Evolutionary conservation across 2,113 vertebrate genomes (phyloP).

Genomic region (Oreochromis aureus): DNA sequence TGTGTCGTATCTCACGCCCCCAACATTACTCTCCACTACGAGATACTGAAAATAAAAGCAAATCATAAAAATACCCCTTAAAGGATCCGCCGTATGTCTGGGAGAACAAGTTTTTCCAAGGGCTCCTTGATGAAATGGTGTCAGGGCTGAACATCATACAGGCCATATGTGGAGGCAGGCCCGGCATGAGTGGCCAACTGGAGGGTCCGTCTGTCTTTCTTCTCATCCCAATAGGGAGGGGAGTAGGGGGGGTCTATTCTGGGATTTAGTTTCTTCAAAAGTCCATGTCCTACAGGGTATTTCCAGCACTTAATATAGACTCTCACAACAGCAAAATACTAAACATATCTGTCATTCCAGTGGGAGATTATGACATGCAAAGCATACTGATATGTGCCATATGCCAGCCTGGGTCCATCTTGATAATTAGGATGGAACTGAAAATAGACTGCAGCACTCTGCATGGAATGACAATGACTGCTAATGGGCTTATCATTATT

Average conservation of each 20-base stretch:
- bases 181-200: slow-evolving; percentile 39
- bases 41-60: neutral
- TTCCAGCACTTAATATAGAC: slow-evolving; percentile 37
- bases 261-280: slow-evolving; percentile 11
- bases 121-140: slow-evolving; percentile 39
- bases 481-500: neutral
- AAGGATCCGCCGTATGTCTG: neutral
- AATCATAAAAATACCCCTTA: neutral
- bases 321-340: neutral
- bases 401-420: neutral
- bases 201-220: slow-evolving; percentile 51
- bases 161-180: slow-evolving; percentile 54
- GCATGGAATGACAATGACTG: neutral
- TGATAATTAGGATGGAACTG: neutral
- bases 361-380: neutral
- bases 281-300: neutral
- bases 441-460: slow-evolving; percentile 9
- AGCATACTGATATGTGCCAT: neutral
- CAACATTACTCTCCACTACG: neutral
- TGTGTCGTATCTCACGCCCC: neutral
- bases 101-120: neutral
- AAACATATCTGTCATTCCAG: slow-evolving; percentile 16
- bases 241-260: slow-evolving; percentile 21
- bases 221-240: slow-evolving; percentile 14
- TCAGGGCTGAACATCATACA: slow-evolving; percentile 31